Base-by-base conservation (phyloP, 2,888 invertebrate species). In the Lepidochitona cinerea region DNA sequence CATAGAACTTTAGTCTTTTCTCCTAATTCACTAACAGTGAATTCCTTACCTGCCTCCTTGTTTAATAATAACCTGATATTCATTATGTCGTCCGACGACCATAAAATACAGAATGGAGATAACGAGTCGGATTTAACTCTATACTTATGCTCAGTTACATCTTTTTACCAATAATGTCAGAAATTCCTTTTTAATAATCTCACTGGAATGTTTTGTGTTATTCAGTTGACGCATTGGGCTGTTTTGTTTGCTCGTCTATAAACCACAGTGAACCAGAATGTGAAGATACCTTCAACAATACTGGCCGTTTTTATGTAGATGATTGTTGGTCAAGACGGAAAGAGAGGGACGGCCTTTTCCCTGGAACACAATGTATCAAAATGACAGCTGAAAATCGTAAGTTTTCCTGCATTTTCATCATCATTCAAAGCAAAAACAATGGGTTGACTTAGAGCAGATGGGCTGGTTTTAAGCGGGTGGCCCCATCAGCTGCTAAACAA, bases 321-420 rank as follows among this genome's bases (percentile, higher is more conserved):
- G 92, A 94, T 1, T 99, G 99, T 91, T 95, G 96, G 94, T 97
- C 97, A 0, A 97, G 97, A 0, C 93, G 97, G 81, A 98, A 97
- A 91, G 96, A 95, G 0, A 92, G 98, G 37, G 94, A 96, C 86
- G 99, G 98, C 0, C 92, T 97, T 12, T 99, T 98, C 92, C 99
- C 98, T 0, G 98, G 98, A 26, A 98, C 98, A 0, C 96, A 97
- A 65, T 99, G 99, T 90, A 95, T 99, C 85, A 99, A 99, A 92
- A 95, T 99, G 79, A 95, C 95, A 75, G 98, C 98, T 35, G 93
- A 94, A 80, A 96, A 96, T 90, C 95, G 98, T 98, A 91, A 92
- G 92, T 84, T 78, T 26, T n/a, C n/a, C n/a, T n/a, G n/a, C n/a
- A n/a, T n/a, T n/a, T n/a, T n/a, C n/a, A n/a, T n/a, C n/a, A n/a